phyloP scores from a whole-genome alignment of 2,113 vertebrate species.

The Mormyrus iriodes region DNA sequence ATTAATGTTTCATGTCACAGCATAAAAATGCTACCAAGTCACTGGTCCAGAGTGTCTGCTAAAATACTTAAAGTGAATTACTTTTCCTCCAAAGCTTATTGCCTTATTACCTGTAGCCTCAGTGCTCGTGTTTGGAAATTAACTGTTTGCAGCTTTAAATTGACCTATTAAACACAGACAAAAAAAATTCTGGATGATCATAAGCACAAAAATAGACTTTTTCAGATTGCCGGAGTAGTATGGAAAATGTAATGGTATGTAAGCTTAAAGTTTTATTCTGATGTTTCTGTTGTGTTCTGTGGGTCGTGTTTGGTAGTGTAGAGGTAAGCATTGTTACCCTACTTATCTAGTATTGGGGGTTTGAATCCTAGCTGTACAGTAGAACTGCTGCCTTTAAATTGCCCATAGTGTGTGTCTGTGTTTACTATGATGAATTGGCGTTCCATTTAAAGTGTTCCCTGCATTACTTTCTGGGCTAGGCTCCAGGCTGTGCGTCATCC shows the following conservation, averaged over 20 bases:
- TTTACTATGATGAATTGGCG: not conserved
- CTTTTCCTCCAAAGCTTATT: not conserved
- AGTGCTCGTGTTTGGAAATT: not conserved
- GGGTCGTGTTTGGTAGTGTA: not conserved
- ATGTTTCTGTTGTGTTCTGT: not conserved
- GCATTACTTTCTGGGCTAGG: not conserved
- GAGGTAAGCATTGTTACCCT: too few species aligned
- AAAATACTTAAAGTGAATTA: not conserved
- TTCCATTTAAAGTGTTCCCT: not conserved
- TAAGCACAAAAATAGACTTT: not conserved
- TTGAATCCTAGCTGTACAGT: not conserved
- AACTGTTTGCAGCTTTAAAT: not conserved
- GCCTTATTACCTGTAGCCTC: not conserved
- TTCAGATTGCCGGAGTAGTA: not conserved
- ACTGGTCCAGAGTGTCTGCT: constrained; percentile 1
- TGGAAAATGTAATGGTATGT: not conserved
- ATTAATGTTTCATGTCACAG: not conserved
- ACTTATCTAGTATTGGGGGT: too few species aligned
- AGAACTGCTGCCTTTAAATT: not conserved
- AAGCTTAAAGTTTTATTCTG: not conserved
- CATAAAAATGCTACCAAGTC: not conserved
- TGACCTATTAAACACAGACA: not conserved
- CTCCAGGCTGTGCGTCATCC: not conserved
- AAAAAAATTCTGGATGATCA: not conserved
- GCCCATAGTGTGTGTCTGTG: not conserved